Evolutionary conservation across 1,140 invertebrate species (phyloP), one percentile per base, ranked within the genome.

Genomic region (Holcopasites calliopsidis): DNA sequence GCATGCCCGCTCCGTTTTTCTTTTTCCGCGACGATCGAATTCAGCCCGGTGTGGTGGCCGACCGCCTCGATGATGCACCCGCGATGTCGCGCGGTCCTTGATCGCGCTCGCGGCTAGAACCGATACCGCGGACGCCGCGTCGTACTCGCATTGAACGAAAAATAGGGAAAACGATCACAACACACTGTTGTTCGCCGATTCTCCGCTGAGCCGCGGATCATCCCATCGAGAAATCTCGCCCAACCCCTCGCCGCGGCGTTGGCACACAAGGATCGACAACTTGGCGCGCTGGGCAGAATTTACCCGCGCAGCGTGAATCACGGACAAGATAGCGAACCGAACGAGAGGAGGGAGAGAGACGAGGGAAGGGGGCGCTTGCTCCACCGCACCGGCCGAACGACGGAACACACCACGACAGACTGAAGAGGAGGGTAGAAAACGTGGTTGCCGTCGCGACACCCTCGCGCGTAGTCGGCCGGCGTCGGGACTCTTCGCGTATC

Each of bases 371-470:
- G 47, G 52, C 80, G 75, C 66, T 73, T 76, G 80, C 26, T 75
- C 40, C 26, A 64, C 38, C 58, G 61, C 52, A 72, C 70, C 77
- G 70, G 62, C 83, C 82, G 76, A 66, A 68, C 74, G 78, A 77
- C 64, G 66, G 79, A 73, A 83, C 79, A 86, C 77, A 84, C 82
- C 84, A 85, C 90, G 89, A 90, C 88, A 88, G 82, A 90, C 90
- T 90, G 92, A 90, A 86, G 73, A 83, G 64, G 86, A 88, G 89
- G 90, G 89, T 90, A 87, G 85, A 88, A 90, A 91, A 88, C 90
- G 89, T 90, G 90, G 85, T 91, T 90, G 87, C 89, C 88, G 76
- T 90, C 89, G 87, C 88, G 86, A 88, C 88, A 86, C 82, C 83
- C 82, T 90, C 88, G 89, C 75, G 83, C 54, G 54, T 64, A 52